Percentiles rank a stretch among this genome's conserved stretches.
Conservation (phyloP, 2,797 vertebrate genomes). For the Xiphorhynchus erythropygius region DNA sequence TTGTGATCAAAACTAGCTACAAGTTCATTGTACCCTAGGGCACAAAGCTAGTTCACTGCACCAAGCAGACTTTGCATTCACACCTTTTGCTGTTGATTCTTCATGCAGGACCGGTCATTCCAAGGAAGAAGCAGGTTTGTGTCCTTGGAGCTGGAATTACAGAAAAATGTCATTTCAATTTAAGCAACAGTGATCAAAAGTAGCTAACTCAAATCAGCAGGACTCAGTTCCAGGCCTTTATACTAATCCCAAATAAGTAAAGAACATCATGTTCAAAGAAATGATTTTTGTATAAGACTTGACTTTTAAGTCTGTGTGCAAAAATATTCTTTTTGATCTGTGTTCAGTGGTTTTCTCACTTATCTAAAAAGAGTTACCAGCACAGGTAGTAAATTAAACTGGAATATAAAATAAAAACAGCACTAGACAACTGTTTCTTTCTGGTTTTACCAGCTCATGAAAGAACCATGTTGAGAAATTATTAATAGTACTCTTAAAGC, state of each 20-base stretch:
- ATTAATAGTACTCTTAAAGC: neutral
- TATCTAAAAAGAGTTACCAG: conserved; percentile 3
- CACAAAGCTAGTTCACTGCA: neutral
- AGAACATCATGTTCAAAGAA: conserved; percentile 66
- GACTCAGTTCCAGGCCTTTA: conserved; percentile 38
- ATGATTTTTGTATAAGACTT: conserved; percentile 49
- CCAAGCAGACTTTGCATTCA: neutral
- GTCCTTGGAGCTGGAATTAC: conserved; percentile 34
- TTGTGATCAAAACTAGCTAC: conserved; percentile 5
- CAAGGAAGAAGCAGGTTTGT: neutral
- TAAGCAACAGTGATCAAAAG: conserved; percentile 66
- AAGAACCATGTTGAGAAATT: neutral
- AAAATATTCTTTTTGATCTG: conserved; percentile 66
- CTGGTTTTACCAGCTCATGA: neutral
- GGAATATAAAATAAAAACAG: neutral
- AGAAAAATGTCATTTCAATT: conserved; percentile 61
- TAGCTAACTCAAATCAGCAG: conserved; percentile 47
- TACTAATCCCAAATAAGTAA: conserved; percentile 69
- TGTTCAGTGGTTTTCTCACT: conserved; percentile 35
- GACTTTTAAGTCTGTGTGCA: conserved; percentile 62
- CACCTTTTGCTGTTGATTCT: neutral
- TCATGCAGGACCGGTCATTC: neutral
- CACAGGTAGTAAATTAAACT: conserved; percentile 44
- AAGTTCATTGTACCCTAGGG: neutral
- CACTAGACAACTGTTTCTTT: neutral